Evolutionary conservation across 2,888 invertebrate species (phyloP).

Genomic region (Ormia ochracea): DNA sequence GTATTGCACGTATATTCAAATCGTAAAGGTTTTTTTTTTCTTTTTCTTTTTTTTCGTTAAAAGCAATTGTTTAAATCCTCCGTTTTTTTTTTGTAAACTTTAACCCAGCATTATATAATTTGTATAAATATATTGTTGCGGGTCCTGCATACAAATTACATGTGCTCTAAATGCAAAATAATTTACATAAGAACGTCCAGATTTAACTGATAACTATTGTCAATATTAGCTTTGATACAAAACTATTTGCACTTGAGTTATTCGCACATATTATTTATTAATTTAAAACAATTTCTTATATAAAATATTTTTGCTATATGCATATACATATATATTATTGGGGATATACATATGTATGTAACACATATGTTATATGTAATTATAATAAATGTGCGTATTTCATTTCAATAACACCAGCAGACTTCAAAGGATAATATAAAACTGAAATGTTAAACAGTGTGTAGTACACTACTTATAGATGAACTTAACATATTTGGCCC

Average conservation of each 20-base stretch:
- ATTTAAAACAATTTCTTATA: neutral
- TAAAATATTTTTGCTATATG: conserved; percentile 27
- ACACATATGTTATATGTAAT: conserved; percentile 28
- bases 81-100: conserved; percentile 21
- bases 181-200: neutral
- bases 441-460: conserved; percentile 56
- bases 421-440: conserved; percentile 62
- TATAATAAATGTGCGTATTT: conserved; percentile 56
- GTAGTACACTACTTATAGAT: conserved; percentile 51
- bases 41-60: conserved; percentile 20
- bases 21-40: conserved; percentile 16
- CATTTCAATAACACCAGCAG: conserved; percentile 53
- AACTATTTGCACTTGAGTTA: conserved; percentile 12
- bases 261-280: conserved; percentile 7
- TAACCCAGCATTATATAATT: conserved; percentile 56
- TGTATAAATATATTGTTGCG: conserved; percentile 13
- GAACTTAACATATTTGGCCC: conserved; percentile 56
- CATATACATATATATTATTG: conserved; percentile 8
- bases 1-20: conserved; percentile 21
- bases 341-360: conserved; percentile 20
- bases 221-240: conserved; percentile 56
- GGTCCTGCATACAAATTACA: conserved; percentile 5
- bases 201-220: conserved; percentile 40
- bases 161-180: conserved; percentile 22
- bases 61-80: conserved; percentile 41